Conservation (phyloP, 2,113 vertebrate genomes). For the Lophotis ruficrista region DNA sequence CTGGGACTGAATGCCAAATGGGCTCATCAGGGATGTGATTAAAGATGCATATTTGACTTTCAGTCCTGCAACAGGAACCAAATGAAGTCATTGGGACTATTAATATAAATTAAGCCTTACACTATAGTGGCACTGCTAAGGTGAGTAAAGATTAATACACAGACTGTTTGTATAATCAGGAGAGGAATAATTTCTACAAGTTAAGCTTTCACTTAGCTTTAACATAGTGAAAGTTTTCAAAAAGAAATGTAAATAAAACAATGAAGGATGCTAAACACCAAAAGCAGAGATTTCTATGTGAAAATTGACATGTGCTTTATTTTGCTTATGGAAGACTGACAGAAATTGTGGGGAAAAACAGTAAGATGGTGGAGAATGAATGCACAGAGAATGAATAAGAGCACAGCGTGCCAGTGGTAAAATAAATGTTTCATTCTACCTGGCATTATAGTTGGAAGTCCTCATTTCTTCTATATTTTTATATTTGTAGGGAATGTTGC, state of each 20-base stretch:
- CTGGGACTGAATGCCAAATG: neutral
- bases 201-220: neutral
- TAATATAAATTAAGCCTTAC: neutral
- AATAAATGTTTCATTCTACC: neutral
- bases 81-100: neutral
- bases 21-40: neutral
- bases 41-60: neutral
- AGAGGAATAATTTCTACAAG: neutral
- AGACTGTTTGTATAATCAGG: neutral
- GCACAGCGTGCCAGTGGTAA: neutral
- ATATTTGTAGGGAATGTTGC: neutral
- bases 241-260: neutral
- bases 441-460: neutral
- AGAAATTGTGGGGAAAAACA: neutral
- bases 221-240: neutral
- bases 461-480: neutral
- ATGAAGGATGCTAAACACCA: neutral
- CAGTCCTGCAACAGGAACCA: neutral
- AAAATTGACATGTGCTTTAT: neutral
- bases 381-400: neutral
- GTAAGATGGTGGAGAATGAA: neutral
- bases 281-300: neutral
- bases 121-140: neutral
- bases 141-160: neutral
- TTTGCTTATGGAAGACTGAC: neutral